phyloP scores from a whole-genome alignment of 1,140 invertebrate species.

The Scaptomyza pallida region DNA sequence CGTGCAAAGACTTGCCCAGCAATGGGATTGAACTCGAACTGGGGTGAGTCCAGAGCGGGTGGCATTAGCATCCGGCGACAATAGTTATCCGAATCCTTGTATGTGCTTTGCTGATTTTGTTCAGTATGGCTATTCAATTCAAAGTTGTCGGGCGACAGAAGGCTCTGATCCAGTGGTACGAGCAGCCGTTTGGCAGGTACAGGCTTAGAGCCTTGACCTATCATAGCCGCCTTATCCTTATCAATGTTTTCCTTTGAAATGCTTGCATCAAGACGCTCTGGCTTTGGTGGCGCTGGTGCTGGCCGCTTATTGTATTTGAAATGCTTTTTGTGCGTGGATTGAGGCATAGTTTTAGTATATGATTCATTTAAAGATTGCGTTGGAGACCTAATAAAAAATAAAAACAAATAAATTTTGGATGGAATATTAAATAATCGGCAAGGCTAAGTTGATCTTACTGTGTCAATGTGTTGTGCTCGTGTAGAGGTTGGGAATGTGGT shows the following conservation, averaged over 20 bases:
- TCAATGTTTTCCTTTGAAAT: background rate
- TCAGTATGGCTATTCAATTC: conserved; percentile 36
- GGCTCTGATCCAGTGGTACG: conserved; percentile 53
- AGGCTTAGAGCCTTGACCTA: conserved; percentile 22
- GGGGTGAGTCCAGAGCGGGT: conserved; percentile 34
- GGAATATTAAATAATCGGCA: background rate
- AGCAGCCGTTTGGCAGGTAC: conserved; percentile 62
- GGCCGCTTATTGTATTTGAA: conserved; percentile 87
- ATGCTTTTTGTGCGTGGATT: conserved; percentile 64
- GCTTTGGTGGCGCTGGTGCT: conserved; percentile 87
- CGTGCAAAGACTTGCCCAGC: background rate
- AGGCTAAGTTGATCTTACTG: background rate
- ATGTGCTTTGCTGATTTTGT: conserved; percentile 32
- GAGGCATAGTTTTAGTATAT: no score
- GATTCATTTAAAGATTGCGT: background rate
- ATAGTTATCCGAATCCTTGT: conserved; percentile 51
- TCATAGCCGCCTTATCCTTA: conserved; percentile 21
- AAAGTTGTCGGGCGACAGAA: conserved; percentile 39
- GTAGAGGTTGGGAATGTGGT: conserved; percentile 39
- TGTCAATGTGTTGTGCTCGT: conserved; percentile 1
- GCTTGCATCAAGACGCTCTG: conserved; percentile 18
- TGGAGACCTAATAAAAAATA: background rate
- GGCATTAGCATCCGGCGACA: conserved; percentile 68
- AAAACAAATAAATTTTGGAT: background rate
- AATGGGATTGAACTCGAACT: background rate